Evolutionary conservation across 2,113 vertebrate species (phyloP).

Genomic region (Planiliza haematocheilus): DNA sequence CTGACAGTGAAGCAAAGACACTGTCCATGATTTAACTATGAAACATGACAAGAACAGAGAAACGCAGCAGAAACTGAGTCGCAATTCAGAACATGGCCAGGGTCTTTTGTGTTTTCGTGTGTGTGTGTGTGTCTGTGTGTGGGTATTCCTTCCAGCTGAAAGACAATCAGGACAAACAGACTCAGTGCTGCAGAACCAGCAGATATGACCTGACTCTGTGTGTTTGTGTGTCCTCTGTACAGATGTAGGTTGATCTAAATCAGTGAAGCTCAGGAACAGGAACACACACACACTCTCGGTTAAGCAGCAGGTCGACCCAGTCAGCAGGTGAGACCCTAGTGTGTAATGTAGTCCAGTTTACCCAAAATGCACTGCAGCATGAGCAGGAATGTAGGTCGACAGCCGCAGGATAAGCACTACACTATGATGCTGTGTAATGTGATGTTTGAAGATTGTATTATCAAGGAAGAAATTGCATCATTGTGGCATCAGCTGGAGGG

Average conservation of each 20-base stretch:
- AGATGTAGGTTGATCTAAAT: no score
- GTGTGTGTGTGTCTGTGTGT: not conserved
- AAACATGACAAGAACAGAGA: not conserved
- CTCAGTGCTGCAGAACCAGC: not conserved
- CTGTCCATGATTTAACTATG: accelerated
- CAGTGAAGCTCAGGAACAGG: not conserved
- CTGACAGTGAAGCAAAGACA: not conserved
- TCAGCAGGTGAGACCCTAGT: not conserved
- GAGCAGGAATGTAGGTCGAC: not conserved
- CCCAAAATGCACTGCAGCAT: constrained; percentile 4
- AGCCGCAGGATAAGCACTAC: not conserved
- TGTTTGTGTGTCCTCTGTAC: not conserved
- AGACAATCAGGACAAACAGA: not conserved
- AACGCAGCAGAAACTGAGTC: not conserved
- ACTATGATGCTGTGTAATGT: no score
- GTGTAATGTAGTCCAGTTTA: not conserved
- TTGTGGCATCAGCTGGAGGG: no score
- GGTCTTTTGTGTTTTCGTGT: no score
- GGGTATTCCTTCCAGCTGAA: constrained; percentile 3
- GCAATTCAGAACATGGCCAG: no score
- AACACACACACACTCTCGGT: not conserved
- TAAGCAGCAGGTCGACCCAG: not conserved
- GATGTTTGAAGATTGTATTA: no score
- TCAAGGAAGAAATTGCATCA: no score
- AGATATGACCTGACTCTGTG: not conserved